Base-by-base conservation (phyloP, 2,797 vertebrate species). In the Propithecus perrieri region DNA sequence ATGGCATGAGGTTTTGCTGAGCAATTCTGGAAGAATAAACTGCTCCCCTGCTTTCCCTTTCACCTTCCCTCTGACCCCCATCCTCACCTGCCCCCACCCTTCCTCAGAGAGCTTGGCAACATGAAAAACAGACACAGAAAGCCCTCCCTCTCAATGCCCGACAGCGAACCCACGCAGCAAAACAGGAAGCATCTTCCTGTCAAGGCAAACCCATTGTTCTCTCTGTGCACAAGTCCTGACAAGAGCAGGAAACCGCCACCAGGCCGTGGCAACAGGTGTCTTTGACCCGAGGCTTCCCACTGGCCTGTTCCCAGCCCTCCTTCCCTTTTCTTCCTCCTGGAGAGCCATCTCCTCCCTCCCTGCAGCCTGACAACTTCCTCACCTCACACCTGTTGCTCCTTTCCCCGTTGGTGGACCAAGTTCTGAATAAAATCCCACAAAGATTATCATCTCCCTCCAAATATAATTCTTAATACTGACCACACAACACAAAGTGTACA, bases 181-280 rank as follows among this genome's bases (percentile, higher is more conserved):
- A 98, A 98, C 98, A 98, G 96, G 97, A 98, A 98, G 97, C 94
- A 86, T 96, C 94, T 90, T 96, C 90, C 89, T 92, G 87, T 85
- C 71, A 43, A 95, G 85, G 11, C 94, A 94, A 96, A 57, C 76
- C 92, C 53, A 89, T 95, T 84, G 86, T 97, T 75, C 72, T 94
- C 85, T 97, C 76, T 55, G 71, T 9, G 18, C 46, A 76, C 81
- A 28, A 74, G 4, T 78, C 96, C 93, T 30, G 55, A 80, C 93
- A 71, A 90, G 84, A 1, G 74, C 97, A 97, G 97, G 96, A 98
- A 98, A 97, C 96, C 86, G 0, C 97, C 89, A 61, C 33, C 9
- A 0, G 30, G 91, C 75, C 43, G 0, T 72, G 85, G 91, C 92
- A 95, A 41, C 97, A 97, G 97, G 94, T 97, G 93, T 94, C 28